phyloP scores from a whole-genome alignment of 2,797 vertebrate genomes.

The Halcyon smyrnensis region DNA sequence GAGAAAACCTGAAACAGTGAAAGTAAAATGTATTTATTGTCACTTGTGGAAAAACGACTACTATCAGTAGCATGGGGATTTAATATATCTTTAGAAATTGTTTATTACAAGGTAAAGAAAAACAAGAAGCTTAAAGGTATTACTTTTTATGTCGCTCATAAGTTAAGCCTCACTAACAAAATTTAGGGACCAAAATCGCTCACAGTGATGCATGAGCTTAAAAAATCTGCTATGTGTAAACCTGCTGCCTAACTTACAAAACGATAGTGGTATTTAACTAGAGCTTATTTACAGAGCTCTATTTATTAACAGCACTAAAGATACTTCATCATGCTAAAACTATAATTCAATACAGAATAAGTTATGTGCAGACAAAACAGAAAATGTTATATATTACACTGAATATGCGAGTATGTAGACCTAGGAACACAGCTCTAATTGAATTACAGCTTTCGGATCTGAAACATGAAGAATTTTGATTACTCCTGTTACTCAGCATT shows the following conservation, averaged over 20 bases:
- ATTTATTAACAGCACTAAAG: neutral
- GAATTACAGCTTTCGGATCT: neutral
- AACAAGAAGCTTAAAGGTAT: neutral
- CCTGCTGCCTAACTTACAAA: neutral
- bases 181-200: neutral
- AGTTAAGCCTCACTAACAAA: neutral
- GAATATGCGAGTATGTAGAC: neutral
- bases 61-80: neutral
- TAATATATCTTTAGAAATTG: neutral
- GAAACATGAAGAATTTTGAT: neutral
- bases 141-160: neutral
- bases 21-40: neutral
- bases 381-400: neutral
- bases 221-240: neutral
- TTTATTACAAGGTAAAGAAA: neutral
- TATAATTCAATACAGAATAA: neutral
- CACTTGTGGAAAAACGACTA: neutral
- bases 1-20: neutral
- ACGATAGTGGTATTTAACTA: neutral
- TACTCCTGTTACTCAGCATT: neutral
- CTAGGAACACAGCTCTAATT: neutral
- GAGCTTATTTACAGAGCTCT: neutral
- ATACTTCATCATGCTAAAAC: neutral
- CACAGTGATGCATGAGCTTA: neutral
- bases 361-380: neutral